Evolutionary conservation across 1,140 invertebrate species (phyloP).

Genomic region (Saccostrea glomerata): DNA sequence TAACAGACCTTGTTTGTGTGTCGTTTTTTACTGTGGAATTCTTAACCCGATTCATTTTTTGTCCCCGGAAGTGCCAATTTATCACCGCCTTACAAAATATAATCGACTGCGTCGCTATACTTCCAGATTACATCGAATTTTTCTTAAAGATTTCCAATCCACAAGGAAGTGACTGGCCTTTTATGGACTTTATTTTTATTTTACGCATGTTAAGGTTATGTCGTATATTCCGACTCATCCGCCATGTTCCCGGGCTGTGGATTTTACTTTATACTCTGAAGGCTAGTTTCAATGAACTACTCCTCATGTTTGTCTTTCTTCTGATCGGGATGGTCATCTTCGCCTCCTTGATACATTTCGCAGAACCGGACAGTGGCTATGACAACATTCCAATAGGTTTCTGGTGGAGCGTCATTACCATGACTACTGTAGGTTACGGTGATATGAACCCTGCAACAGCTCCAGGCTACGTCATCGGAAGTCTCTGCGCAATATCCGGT

Average conservation of each 20-base stretch:
- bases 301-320: slow-evolving; percentile 85
- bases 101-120: slow-evolving; percentile 75
- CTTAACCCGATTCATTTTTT: slow-evolving; percentile 70
- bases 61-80: slow-evolving; percentile 74
- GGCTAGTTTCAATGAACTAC: slow-evolving; percentile 99
- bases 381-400: slow-evolving; percentile 98
- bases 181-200: slow-evolving; percentile 82
- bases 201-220: slow-evolving; percentile 99
- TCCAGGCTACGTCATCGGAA: slow-evolving; percentile 90
- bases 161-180: slow-evolving; percentile 61
- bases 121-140: slow-evolving; percentile 73
- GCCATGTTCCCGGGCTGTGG: slow-evolving; percentile 98
- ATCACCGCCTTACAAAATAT: slow-evolving; percentile 73
- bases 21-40: slow-evolving; percentile 76
- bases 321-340: slow-evolving; percentile 76
- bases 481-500: slow-evolving; percentile 95
- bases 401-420: slow-evolving; percentile 99
- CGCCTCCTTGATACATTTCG: slow-evolving; percentile 74
- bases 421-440: slow-evolving; percentile 98
- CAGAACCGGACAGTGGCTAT: slow-evolving; percentile 85
- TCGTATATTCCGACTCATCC: slow-evolving; percentile 97
- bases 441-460: slow-evolving; percentile 86
- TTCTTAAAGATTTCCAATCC: slow-evolving; percentile 68
- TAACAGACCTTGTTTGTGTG: slow-evolving; percentile 74
- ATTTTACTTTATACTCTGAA: slow-evolving; percentile 98